A percentile compares a stretch with the other conserved stretches of the same genome.
phyloP scores from a whole-genome alignment of 1,140 invertebrate species.

The Lepidurus packardi region DNA sequence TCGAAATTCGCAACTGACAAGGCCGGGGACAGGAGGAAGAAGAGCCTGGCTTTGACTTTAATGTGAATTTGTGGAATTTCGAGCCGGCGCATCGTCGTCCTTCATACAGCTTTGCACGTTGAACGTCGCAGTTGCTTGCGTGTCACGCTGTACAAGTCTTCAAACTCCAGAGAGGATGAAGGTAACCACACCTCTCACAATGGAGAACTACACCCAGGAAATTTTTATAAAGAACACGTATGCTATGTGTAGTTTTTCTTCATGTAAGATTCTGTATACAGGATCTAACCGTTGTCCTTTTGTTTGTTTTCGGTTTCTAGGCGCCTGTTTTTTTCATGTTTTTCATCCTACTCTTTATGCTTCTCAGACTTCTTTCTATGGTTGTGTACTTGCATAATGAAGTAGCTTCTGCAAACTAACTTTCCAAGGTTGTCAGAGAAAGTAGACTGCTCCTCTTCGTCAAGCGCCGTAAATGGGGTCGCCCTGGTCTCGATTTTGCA shows the following conservation, averaged over 20 bases:
- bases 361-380: too few relatives aligned
- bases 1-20: too few relatives aligned
- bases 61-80: not conserved
- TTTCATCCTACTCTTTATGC: too few relatives aligned
- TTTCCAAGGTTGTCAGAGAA: too few relatives aligned
- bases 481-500: not conserved
- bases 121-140: constrained; percentile 5
- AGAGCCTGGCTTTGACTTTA: too few relatives aligned
- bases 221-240: not conserved
- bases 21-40: too few relatives aligned
- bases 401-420: too few relatives aligned
- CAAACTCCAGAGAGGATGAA: not conserved
- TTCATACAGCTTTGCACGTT: not conserved
- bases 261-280: too few relatives aligned
- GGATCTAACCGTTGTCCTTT: too few relatives aligned
- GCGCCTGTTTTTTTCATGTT: too few relatives aligned
- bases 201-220: not conserved
- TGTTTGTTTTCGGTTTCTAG: too few relatives aligned
- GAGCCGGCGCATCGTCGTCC: not conserved
- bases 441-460: not conserved
- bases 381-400: too few relatives aligned
- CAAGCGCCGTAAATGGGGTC: not conserved
- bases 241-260: not conserved
- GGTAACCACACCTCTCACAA: not conserved
- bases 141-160: constrained; percentile 3